Percentiles rank a stretch among this genome's conserved stretches.
These are phyloP conservation scores for Serripes groenlandicus DNA, from an alignment of 2,888 invertebrate genomes.

Conservation along the genomic window DNA sequence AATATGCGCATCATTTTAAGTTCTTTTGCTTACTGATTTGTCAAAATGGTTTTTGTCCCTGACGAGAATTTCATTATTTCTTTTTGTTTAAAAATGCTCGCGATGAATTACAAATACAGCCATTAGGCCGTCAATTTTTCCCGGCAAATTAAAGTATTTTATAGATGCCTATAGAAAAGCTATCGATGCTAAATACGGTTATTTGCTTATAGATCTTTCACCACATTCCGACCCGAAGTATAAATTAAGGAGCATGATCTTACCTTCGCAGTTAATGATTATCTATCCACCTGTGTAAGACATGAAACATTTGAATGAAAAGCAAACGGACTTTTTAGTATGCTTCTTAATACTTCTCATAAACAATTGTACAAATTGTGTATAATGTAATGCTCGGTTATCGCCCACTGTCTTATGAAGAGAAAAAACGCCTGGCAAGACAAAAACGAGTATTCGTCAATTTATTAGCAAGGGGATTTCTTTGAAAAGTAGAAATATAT, in stretches of 20 bases:
- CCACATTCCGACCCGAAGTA: slow-evolving; percentile 61
- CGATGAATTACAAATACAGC: slow-evolving; percentile 57
- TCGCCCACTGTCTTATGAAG: slow-evolving; percentile 10
- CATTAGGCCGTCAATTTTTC: slow-evolving; percentile 65
- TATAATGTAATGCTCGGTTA: slow-evolving; percentile 38
- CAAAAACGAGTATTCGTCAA: slow-evolving; percentile 47
- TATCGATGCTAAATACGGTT: slow-evolving; percentile 50
- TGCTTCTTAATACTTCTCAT: slow-evolving; percentile 25
- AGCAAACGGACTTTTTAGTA: slow-evolving; percentile 33
- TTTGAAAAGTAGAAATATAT: slow-evolving; percentile 31
- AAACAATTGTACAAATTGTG: slow-evolving; percentile 46
- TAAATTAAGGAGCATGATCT: slow-evolving; percentile 57
- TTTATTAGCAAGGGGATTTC: slow-evolving; percentile 43
- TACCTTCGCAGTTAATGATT: slow-evolving; percentile 58
- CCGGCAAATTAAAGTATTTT: slow-evolving; percentile 48
- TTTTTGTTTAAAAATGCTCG: slow-evolving; percentile 58
- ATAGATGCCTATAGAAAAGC: slow-evolving; percentile 59
- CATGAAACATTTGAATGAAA: slow-evolving; percentile 18
- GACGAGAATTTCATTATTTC: slow-evolving; percentile 60
- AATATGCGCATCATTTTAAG: slow-evolving; percentile 60
- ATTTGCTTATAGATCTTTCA: slow-evolving; percentile 57
- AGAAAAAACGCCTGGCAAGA: slow-evolving; percentile 44
- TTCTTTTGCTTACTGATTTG: slow-evolving; percentile 61
- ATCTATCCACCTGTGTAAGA: slow-evolving; percentile 36
- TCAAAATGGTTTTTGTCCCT: slow-evolving; percentile 58